Conservation (phyloP, 2,888 invertebrate genomes). For the Macropis europaea region DNA sequence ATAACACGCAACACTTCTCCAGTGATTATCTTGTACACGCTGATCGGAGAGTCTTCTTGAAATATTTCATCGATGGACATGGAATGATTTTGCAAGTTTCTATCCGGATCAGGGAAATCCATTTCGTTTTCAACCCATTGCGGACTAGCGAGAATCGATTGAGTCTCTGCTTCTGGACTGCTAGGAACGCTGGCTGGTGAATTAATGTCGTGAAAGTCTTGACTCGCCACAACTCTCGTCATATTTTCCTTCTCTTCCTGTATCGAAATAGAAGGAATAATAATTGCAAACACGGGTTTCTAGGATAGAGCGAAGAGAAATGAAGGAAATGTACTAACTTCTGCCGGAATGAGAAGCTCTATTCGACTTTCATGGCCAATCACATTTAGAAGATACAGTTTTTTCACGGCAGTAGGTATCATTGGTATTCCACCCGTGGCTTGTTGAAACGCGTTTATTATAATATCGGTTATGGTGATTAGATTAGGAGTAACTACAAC, state of each 20-base stretch:
- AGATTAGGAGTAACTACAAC: conserved; percentile 86
- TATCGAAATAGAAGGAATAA: conserved; percentile 5
- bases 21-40: conserved; percentile 84
- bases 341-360: conserved; percentile 69
- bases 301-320: too few species aligned
- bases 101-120: conserved; percentile 81
- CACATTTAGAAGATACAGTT: conserved; percentile 82
- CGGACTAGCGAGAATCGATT: conserved; percentile 48
- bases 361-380: conserved; percentile 80
- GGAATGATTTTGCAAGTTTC: conserved; percentile 41
- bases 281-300: neutral
- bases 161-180: conserved; percentile 67
- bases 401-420: conserved; percentile 65
- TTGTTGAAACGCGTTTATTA: conserved; percentile 78
- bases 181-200: conserved; percentile 67
- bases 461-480: conserved; percentile 82
- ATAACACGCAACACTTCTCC: conserved; percentile 85
- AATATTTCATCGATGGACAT: conserved; percentile 78
- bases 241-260: conserved; percentile 57
- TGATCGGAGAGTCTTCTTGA: conserved; percentile 81
- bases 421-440: conserved; percentile 74
- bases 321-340: conserved; percentile 60
- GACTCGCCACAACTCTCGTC: conserved; percentile 59
- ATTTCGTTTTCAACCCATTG: conserved; percentile 82
- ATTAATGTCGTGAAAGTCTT: conserved; percentile 55